These are phyloP conservation scores for Melanargia galathea DNA, from an alignment of 2,888 invertebrate genomes.

Conservation along the genomic window DNA sequence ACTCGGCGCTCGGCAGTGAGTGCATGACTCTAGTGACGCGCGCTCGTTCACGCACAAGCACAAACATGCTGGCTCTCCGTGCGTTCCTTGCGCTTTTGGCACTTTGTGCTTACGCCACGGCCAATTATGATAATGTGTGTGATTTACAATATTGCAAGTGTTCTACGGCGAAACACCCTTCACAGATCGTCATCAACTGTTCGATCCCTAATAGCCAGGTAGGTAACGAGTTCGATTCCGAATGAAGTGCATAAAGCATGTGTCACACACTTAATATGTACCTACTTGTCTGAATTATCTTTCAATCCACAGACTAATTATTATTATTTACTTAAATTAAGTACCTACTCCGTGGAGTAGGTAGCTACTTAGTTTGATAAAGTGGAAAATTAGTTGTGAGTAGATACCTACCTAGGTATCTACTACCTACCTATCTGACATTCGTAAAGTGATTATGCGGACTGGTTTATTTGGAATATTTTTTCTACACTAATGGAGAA, in stretches of 20 bases:
- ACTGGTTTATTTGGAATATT: too few species aligned
- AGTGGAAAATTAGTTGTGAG: too few species aligned
- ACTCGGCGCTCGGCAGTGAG: constrained; percentile 45
- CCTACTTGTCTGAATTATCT: background rate
- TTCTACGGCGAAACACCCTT: constrained; percentile 77
- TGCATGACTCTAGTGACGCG: constrained; percentile 63
- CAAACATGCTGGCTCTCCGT: constrained; percentile 66
- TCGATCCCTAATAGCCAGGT: constrained; percentile 83
- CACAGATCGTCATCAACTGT: constrained; percentile 85
- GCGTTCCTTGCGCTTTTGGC: constrained; percentile 77
- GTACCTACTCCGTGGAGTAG: too few species aligned
- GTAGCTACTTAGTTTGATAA: too few species aligned
- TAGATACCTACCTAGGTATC: too few species aligned
- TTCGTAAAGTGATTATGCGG: too few species aligned
- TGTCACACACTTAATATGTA: background rate
- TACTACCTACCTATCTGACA: too few species aligned
- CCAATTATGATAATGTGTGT: constrained; percentile 73
- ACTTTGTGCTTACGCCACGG: constrained; percentile 60
- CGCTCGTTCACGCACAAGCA: constrained; percentile 64
- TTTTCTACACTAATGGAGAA: too few species aligned
- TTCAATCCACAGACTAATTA: background rate
- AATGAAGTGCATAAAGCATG: constrained; percentile 38
- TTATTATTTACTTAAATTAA: too few species aligned
- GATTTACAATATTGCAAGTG: constrained; percentile 81
- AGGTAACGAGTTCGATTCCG: constrained; percentile 73